Conservation (phyloP, 2,113 vertebrate genomes). For the Marmota flaviventris region DNA sequence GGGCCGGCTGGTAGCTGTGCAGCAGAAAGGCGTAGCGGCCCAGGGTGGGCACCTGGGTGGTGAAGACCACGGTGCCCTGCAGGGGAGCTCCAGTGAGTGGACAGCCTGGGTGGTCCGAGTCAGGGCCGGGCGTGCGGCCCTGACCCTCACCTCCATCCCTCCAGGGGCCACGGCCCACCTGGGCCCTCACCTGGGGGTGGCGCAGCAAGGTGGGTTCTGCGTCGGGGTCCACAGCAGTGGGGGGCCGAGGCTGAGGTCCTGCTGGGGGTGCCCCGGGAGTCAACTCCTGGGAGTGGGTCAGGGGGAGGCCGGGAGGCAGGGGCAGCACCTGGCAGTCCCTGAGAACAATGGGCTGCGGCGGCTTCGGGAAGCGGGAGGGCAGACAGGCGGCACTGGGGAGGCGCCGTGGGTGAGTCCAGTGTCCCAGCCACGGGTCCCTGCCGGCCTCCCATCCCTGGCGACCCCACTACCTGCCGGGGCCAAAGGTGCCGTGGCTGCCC, state of each 20-base stretch:
- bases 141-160: fast-evolving
- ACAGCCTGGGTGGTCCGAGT: too few species aligned
- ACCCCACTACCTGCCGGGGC: conserved; percentile 90
- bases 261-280: background rate
- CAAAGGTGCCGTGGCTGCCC: conserved; percentile 91
- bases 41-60: conserved; percentile 89
- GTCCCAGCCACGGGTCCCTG: fast-evolving
- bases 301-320: conserved; percentile 83
- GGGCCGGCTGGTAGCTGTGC: conserved; percentile 95
- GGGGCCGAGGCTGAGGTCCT: conserved; percentile 87
- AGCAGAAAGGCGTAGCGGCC: conserved; percentile 97
- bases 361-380: conserved; percentile 94
- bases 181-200: conserved; percentile 90
- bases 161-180: fast-evolving
- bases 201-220: conserved; percentile 92
- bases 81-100: background rate
- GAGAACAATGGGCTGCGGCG: conserved; percentile 92
- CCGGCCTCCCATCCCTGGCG: fast-evolving
- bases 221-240: conserved; percentile 87
- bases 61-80: conserved; percentile 93
- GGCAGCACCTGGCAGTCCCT: conserved; percentile 91
- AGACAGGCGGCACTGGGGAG: conserved; percentile 90
- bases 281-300: conserved; percentile 84
- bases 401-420: fast-evolving
- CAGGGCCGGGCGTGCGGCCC: fast-evolving